These are phyloP conservation scores for western clawed frog (Xenopus tropicalis) DNA, from an alignment of 2,113 vertebrate genomes.

Conservation along the genomic window DNA sequence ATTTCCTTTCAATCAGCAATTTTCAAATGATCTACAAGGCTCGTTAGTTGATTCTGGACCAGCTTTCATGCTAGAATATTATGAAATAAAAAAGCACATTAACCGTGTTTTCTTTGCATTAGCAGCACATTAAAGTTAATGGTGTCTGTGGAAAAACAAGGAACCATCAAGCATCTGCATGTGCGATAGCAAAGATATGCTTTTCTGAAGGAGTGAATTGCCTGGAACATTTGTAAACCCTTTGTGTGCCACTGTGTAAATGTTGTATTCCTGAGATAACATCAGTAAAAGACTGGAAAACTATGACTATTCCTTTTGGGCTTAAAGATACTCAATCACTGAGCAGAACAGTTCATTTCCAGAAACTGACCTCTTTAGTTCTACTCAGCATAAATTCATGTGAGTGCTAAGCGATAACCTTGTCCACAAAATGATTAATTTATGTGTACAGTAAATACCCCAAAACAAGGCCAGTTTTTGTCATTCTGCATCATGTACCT, in stretches of 20 bases:
- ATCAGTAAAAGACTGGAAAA: too few relatives aligned
- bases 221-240: background rate
- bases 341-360: too few relatives aligned
- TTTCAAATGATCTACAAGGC: background rate
- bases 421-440: background rate
- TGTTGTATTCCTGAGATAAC: background rate
- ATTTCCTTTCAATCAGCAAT: background rate
- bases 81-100: constrained; percentile 2
- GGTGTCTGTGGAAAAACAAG: constrained; percentile 1
- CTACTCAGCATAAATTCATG: too few relatives aligned
- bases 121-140: constrained; percentile 1
- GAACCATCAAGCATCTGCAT: background rate
- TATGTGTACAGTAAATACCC: background rate
- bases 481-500: background rate
- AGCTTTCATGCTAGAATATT: background rate
- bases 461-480: background rate
- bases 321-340: too few relatives aligned
- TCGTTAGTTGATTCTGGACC: background rate
- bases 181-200: background rate
- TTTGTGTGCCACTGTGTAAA: background rate
- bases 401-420: background rate
- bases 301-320: too few relatives aligned
- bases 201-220: too few relatives aligned
- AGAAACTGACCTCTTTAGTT: too few relatives aligned
- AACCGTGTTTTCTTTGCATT: constrained; percentile 7